These are phyloP conservation scores for Phataginus tetradactyla DNA, from an alignment of 2,797 vertebrate species.

Conservation along the genomic window DNA sequence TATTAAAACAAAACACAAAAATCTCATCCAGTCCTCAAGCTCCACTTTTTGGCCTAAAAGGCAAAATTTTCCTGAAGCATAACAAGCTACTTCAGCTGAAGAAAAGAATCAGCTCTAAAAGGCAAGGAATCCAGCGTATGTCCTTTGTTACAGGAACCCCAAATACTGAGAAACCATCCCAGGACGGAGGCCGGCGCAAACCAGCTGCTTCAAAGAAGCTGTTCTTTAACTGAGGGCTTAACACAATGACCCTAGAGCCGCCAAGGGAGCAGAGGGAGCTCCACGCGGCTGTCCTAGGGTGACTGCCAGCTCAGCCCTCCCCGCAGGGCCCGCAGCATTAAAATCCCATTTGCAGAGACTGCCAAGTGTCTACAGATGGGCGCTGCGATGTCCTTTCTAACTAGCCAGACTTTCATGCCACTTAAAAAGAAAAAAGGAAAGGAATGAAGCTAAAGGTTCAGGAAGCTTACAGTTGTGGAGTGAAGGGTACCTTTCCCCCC, in stretches of 20 bases:
- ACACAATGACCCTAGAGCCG: background rate
- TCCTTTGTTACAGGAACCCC: background rate
- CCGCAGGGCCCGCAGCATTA: fast-evolving
- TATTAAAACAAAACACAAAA: background rate
- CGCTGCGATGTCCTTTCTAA: background rate
- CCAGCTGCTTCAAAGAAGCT: background rate
- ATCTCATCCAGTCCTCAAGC: background rate
- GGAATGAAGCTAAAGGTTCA: background rate
- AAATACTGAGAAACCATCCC: background rate
- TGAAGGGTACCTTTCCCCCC: background rate
- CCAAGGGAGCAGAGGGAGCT: fast-evolving
- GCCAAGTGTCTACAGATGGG: background rate
- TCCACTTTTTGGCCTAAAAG: background rate
- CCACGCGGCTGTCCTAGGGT: background rate
- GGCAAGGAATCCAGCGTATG: background rate
- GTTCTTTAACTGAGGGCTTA: background rate
- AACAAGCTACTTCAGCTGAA: background rate
- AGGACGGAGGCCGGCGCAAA: background rate
- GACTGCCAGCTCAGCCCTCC: background rate
- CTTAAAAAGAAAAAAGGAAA: background rate
- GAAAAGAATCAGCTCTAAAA: background rate
- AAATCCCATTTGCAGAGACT: background rate
- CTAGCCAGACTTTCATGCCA: fast-evolving
- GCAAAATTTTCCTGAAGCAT: background rate
- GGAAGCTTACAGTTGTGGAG: background rate